Evolutionary conservation across 2,113 vertebrate genomes (phyloP).

Genomic region (Microtus oregoni): DNA sequence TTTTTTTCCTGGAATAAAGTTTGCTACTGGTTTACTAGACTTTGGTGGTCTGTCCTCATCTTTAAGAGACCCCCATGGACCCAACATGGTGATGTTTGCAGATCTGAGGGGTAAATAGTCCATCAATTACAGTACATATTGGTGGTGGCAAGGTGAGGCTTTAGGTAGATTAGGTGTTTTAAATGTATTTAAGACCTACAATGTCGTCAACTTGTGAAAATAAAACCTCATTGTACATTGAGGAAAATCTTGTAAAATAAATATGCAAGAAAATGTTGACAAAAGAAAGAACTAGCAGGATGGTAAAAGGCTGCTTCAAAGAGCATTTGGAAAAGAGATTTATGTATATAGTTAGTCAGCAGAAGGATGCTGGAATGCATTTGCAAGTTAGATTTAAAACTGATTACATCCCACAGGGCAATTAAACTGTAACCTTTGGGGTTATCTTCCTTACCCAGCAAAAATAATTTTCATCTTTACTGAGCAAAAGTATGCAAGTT

Average conservation of each 20-base stretch:
- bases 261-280: neutral
- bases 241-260: neutral
- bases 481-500: conserved; percentile 2
- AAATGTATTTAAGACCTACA: neutral
- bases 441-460: neutral
- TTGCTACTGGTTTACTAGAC: too few species aligned
- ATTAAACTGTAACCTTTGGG: conserved; percentile 11
- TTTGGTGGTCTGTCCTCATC: too few species aligned
- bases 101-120: neutral
- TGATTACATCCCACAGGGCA: neutral
- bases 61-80: too few species aligned
- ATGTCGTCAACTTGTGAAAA: neutral
- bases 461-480: conserved; percentile 38
- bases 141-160: neutral
- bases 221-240: neutral
- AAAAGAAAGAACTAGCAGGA: neutral
- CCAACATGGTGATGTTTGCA: neutral
- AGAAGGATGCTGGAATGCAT: neutral
- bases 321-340: neutral
- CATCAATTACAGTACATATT: neutral
- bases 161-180: neutral
- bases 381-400: conserved; percentile 29
- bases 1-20: too few species aligned
- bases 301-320: neutral
- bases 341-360: neutral